Conservation (phyloP, 2,113 vertebrate species). For the Oryzias javanicus region DNA sequence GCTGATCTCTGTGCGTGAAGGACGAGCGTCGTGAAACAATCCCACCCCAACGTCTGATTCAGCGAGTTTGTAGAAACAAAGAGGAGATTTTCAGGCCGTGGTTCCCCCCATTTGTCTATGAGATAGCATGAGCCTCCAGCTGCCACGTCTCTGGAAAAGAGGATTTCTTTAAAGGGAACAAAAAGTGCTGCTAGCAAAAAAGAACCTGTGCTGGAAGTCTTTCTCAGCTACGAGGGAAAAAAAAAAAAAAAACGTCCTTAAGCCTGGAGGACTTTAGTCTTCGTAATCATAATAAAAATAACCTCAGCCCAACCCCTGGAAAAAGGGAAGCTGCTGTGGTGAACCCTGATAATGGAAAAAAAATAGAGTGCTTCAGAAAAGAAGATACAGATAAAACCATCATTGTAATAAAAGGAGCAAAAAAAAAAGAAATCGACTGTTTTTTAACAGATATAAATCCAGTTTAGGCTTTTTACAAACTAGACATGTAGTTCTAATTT, state of each 20-base stretch:
- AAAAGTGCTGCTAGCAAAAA: conserved; percentile 27
- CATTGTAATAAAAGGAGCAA: too few species aligned
- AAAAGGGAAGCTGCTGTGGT: background rate
- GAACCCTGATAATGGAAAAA: background rate
- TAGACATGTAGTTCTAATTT: too few species aligned
- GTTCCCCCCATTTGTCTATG: conserved; percentile 20
- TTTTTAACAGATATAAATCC: too few species aligned
- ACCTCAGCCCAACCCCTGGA: conserved; percentile 1
- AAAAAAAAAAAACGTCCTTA: conserved; percentile 36
- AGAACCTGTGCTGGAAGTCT: conserved; percentile 22
- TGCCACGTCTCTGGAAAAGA: conserved; percentile 29
- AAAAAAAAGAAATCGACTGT: too few species aligned
- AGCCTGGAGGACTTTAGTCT: conserved; percentile 26
- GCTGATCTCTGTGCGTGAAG: conserved; percentile 12
- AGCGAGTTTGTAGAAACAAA: conserved; percentile 19
- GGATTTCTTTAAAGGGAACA: conserved; percentile 38
- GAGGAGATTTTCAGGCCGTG: conserved; percentile 42
- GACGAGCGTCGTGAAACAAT: conserved; percentile 16
- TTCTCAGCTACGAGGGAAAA: conserved; percentile 29
- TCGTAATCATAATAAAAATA: conserved; percentile 36
- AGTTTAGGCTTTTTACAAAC: too few species aligned
- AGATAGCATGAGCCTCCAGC: conserved; percentile 27
- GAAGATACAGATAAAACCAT: too few species aligned
- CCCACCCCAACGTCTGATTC: conserved; percentile 34
- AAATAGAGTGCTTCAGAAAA: too few species aligned